phyloP scores from a whole-genome alignment of 2,113 vertebrate species.

The Hypocryptadius cinnamomeus region DNA sequence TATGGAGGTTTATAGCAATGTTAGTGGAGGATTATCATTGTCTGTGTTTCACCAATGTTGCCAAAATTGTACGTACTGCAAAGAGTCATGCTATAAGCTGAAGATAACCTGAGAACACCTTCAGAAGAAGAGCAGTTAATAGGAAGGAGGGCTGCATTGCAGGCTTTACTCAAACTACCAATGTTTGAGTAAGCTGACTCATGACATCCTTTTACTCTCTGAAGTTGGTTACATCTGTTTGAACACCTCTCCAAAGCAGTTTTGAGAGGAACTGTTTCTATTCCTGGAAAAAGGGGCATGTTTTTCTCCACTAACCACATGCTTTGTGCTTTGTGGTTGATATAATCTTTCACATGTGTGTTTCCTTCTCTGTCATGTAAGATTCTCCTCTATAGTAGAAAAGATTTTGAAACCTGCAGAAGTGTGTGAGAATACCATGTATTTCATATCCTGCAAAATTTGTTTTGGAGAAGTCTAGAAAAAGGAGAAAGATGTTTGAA shows the following conservation, averaged over 20 bases:
- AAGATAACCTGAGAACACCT: background rate
- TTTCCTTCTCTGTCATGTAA: background rate
- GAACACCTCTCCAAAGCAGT: background rate
- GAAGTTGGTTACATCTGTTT: background rate
- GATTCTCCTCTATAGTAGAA: background rate
- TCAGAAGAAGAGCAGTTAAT: background rate
- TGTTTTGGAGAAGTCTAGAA: background rate
- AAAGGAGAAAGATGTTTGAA: background rate
- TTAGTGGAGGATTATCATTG: background rate
- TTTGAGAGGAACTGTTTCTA: background rate
- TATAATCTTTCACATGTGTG: background rate
- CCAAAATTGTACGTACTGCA: background rate
- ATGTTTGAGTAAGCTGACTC: background rate
- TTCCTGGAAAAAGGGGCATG: background rate
- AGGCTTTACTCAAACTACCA: background rate
- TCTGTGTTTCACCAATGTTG: background rate
- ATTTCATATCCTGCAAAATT: background rate
- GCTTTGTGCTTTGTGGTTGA: background rate
- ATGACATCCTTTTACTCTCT: background rate
- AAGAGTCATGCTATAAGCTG: background rate
- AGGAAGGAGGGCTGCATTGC: background rate
- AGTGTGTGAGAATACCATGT: background rate
- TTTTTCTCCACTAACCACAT: background rate
- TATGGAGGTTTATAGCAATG: background rate
- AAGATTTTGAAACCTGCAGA: background rate